Base-by-base conservation (phyloP, 2,113 vertebrate species). In the Pleuronectes platessa region DNA sequence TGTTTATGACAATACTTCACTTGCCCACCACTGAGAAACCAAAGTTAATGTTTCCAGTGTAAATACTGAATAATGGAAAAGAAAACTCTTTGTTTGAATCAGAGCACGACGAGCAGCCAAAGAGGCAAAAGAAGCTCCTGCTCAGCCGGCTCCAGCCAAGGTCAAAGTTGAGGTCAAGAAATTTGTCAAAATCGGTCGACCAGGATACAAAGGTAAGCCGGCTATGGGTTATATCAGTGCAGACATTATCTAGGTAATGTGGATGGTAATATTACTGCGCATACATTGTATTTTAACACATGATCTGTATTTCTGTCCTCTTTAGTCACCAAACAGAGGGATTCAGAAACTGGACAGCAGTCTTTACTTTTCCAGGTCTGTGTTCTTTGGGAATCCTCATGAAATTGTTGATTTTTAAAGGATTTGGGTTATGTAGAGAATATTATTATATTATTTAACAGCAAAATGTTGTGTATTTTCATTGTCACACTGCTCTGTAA, bases 161-260 rank as follows among this genome's bases (percentile, higher is more conserved):
- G 97, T 99, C 55, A 99, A 99, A 82, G 98, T 99, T 61, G 98
- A 99, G 80, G 98, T 99, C 68, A 99, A 97, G 90, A 99, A 99
- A 72, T 99, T 99, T 91, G 98, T 99, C 72, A 99, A 99, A 92
- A 99, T 99, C 0, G 98, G 98, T 3, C 95, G 98, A 6, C 98
- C 98, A 0, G 98, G 98, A 74, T 99, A 99, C 83, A 99, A 99
- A 96, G 98, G 98, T 98, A 42, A 1, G 49, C 10, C 62, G 12
- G 5, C 5, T 62, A 13, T 42, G 21, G 3, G 6, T 1, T 58
- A 5, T 37, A 12, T 56, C 10, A 60, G 7, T 61, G 18, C 23
- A 69, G 5, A 53, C 15, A 35, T 72, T 17, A 1, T 61, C 53
- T 47, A 7, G 1, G 35, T 65, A 14, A 60, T 21, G 1, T 18